Percentiles rank a stretch among this genome's conserved stretches.
Conservation (phyloP, 1,140 invertebrate species). For the Hypothenemus hampei region DNA sequence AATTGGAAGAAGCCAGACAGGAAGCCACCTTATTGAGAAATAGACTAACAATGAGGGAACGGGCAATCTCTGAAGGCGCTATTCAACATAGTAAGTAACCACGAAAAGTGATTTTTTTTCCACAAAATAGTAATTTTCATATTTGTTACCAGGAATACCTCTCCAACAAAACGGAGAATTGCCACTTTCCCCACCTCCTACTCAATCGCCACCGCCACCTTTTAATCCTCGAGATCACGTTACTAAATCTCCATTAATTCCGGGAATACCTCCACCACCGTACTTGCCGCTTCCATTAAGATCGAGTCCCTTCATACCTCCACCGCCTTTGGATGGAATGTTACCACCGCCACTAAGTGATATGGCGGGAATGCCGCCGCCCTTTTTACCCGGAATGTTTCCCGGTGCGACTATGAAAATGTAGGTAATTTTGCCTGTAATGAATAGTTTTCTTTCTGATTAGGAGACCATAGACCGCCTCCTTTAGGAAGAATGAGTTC, state of each 20-base stretch:
- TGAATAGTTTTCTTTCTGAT: neutral
- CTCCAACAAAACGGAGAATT: slow-evolving; percentile 42
- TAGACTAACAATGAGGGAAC: slow-evolving; percentile 59
- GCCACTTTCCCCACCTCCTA: slow-evolving; percentile 43
- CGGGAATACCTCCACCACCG: slow-evolving; percentile 41
- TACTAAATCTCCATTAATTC: slow-evolving; percentile 50
- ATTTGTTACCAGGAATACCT: slow-evolving; percentile 35
- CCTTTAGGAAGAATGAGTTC: slow-evolving; percentile 61
- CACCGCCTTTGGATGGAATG: slow-evolving; percentile 39
- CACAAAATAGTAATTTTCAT: slow-evolving; percentile 1
- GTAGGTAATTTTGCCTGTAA: neutral
- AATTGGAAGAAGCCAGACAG: slow-evolving; percentile 68
- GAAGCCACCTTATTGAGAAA: slow-evolving; percentile 69
- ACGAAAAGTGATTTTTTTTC: slow-evolving; percentile 5
- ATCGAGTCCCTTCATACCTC: slow-evolving; percentile 42
- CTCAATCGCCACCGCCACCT: slow-evolving; percentile 48
- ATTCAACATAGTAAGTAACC: slow-evolving; percentile 38
- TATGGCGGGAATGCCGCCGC: slow-evolving; percentile 39
- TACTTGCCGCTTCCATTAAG: slow-evolving; percentile 40
- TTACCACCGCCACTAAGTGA: slow-evolving; percentile 35
- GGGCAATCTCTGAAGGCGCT: slow-evolving; percentile 47
- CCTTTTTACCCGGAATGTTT: slow-evolving; percentile 44
- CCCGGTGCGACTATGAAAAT: slow-evolving; percentile 40
- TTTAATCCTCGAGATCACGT: slow-evolving; percentile 44
- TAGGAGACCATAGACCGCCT: slow-evolving; percentile 53